A percentile compares a stretch with the other conserved stretches of the same genome.
Evolutionary conservation across 2,113 vertebrate genomes (phyloP).

Genomic region (Peromyscus californicus): DNA sequence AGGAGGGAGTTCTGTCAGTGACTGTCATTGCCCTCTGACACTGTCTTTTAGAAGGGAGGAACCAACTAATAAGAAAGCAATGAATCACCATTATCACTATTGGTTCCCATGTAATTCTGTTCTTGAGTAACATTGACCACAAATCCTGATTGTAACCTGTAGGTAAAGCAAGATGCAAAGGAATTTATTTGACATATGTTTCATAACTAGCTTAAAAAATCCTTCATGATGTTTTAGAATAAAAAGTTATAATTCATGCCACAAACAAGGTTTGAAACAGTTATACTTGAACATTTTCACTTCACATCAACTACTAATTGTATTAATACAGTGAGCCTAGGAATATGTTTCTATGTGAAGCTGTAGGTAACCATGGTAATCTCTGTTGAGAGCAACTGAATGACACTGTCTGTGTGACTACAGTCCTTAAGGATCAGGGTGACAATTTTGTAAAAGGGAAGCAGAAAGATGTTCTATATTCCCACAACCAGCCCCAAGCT

Average conservation of each 20-base stretch:
- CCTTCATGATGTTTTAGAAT: conserved; percentile 21
- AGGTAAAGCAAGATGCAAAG: not conserved
- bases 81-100: not conserved
- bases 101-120: conserved; percentile 10
- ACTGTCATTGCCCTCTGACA: not conserved
- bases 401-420: not conserved
- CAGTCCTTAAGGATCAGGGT: not conserved
- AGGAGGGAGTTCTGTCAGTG: not conserved
- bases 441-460: conserved; percentile 34
- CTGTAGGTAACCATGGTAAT: conserved; percentile 52
- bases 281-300: conserved; percentile 20
- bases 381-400: conserved; percentile 14
- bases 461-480: not conserved
- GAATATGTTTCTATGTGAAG: not conserved
- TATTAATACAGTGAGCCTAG: conserved; percentile 39
- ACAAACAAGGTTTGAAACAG: conserved; percentile 52
- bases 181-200: conserved; percentile 39
- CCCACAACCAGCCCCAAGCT: not conserved
- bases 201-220: conserved; percentile 41
- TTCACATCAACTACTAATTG: conserved; percentile 47
- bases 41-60: not conserved
- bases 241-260: conserved; percentile 37
- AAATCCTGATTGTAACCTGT: conserved; percentile 6
- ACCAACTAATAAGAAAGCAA: not conserved
- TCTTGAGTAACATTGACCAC: conserved; percentile 7